These are phyloP conservation scores for Himalopsyche tibetana DNA, from an alignment of 2,888 invertebrate species.

Conservation along the genomic window DNA sequence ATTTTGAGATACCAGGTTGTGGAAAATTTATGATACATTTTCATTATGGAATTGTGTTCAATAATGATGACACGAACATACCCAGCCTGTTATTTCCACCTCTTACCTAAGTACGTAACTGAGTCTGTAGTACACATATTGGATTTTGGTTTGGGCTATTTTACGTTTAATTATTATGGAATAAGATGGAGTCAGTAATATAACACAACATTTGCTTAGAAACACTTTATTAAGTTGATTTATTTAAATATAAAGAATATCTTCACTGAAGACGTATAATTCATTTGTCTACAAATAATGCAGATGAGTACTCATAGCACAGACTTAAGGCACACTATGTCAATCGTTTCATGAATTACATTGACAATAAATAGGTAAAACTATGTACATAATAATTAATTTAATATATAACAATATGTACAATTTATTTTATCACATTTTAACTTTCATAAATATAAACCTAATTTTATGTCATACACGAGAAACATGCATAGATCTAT, in stretches of 20 bases:
- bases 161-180: not conserved
- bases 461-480: constrained; percentile 70
- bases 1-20: too few species aligned
- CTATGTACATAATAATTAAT: constrained; percentile 44
- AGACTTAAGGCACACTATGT: constrained; percentile 59
- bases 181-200: not conserved
- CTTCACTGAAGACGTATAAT: constrained; percentile 63
- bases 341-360: constrained; percentile 52
- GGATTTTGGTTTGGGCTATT: too few species aligned
- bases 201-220: not conserved
- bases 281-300: constrained; percentile 41
- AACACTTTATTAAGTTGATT: constrained; percentile 42
- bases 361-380: constrained; percentile 56
- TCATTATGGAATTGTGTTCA: too few species aligned
- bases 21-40: too few species aligned
- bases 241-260: constrained; percentile 28
- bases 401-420: constrained; percentile 20
- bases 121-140: too few species aligned
- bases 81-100: too few species aligned
- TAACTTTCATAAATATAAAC: not conserved
- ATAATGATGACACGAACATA: too few species aligned
- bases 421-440: constrained; percentile 37
- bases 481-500: constrained; percentile 73
- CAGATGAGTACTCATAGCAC: constrained; percentile 56
- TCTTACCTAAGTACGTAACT: too few species aligned